These are phyloP conservation scores for Chascanopsetta lugubris DNA, from an alignment of 2,113 vertebrate species.

Conservation along the genomic window DNA sequence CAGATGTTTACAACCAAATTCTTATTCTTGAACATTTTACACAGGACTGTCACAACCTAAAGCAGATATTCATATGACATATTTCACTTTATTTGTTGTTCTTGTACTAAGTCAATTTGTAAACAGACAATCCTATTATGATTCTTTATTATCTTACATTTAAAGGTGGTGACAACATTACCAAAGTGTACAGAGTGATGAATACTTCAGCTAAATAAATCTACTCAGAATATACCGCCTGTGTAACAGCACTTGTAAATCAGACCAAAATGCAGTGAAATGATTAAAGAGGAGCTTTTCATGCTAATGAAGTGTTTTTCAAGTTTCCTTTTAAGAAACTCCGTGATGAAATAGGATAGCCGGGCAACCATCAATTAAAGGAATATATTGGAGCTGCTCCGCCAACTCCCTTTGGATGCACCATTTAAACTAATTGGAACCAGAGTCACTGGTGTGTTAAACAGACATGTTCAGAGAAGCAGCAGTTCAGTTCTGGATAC, in stretches of 20 bases:
- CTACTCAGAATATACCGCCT: slow-evolving; percentile 53
- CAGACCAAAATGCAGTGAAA: slow-evolving; percentile 32
- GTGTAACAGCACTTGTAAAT: slow-evolving; percentile 48
- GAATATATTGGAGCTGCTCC: slow-evolving; percentile 50
- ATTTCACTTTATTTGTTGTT: no score
- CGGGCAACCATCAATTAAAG: slow-evolving; percentile 69
- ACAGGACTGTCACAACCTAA: neutral
- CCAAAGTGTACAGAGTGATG: neutral
- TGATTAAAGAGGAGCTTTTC: slow-evolving; percentile 62
- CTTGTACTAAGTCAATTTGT: no score
- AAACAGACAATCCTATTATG: neutral
- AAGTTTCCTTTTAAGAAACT: slow-evolving; percentile 55
- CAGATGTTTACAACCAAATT: neutral
- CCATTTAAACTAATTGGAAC: slow-evolving; percentile 72
- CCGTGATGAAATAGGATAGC: slow-evolving; percentile 66
- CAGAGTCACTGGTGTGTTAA: slow-evolving; percentile 65
- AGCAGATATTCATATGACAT: no score
- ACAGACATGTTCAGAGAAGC: slow-evolving; percentile 59
- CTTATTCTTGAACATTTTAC: neutral
- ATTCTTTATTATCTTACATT: neutral
- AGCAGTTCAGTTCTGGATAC: slow-evolving; percentile 48
- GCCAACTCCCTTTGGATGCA: slow-evolving; percentile 57
- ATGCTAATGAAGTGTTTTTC: slow-evolving; percentile 70
- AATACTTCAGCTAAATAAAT: slow-evolving; percentile 46
- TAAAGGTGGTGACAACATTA: neutral